Base-by-base conservation (phyloP, 2,797 vertebrate genomes). In the Merluccius polli region DNA sequence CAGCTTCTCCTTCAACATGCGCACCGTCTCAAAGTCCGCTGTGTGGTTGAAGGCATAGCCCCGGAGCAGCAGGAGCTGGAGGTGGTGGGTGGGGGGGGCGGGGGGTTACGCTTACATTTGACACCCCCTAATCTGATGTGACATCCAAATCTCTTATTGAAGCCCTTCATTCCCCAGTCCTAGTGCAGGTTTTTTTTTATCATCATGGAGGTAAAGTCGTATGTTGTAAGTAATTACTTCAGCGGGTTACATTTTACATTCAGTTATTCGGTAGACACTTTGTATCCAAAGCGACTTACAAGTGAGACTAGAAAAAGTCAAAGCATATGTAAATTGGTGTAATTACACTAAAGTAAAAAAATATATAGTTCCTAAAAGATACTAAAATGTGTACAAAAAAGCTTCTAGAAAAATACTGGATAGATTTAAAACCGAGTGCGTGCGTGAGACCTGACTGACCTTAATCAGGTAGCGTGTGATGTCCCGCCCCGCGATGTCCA, bases 1-100 rank as follows among this genome's bases (percentile, higher is more conserved):
- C 41, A 94, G 84, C 67, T 93, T 91, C 90, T 95, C 95, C 90
- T 95, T 95, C 85, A 95, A 18, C 91, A 95, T 92, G 0, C 93
- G 88, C 77, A 95, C 94, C 0, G 95, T 95, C 90, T 95, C 95
- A 71, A 95, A 95, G 91, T 95, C 94, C 0, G 95, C 95, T 0
- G 94, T 81, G 85, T 95, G 95, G 89, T 95, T 95, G 88, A 95
- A 95, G 84, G 90, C 94, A 4, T 95, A 95, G 3, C 95, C 94
- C 0, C 94, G 90, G 68, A 95, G 86, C 30, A 95, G 82, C 84
- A 95, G 79, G 36, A 95, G 91, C 95, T 95, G 85, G 35, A 2
- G 24, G 52, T 1, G 48, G 48, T 3, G 32, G 32, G 2, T 18
- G 27, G 8, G 69, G 29, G 24, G 16, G 16, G 27, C 21, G 30